Base-by-base conservation (phyloP, 2,888 invertebrate species). In the Hemistola chrysoprasaria region DNA sequence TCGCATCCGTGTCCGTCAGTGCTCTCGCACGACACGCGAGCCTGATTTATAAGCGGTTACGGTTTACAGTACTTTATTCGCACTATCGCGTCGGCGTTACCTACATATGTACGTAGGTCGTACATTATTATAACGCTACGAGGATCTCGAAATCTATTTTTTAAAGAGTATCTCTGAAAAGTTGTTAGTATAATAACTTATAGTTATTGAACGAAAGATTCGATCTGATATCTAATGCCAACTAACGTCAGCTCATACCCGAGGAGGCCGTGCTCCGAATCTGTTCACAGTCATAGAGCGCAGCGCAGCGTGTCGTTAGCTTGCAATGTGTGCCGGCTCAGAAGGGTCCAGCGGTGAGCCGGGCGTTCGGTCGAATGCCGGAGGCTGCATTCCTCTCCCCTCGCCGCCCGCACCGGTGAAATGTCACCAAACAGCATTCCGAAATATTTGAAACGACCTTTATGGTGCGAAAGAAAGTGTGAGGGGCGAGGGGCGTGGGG, bases 371-470 rank as follows among this genome's bases (percentile, higher is more conserved):
- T 62, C 70, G 64, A 74, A 70, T 71, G 73, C 72, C 72, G 71
- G 71, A 74, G 77, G 76, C 78, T 73, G 77, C 77, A 76, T 72
- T 72, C 74, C 74, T 70, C 75, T 62, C 72, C 72, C 71, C 69
- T 2, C 70, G 68, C 74, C 68, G 66, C 66, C 71, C 71, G 76
- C 74, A 78, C 52, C 52, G 85, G 83, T 78, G 84, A 86, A 88
- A 88, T 88, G 87, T 88, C 87, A 87, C 86, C 85, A 80, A 80
- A 78, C 87, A 74, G 80, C 87, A 87, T 87, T 88, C 87, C 87
- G 75, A 86, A 86, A 86, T 87, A 87, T 88, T 88, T 88, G 86
- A 88, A 86, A 87, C 87, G 87, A 87, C 87, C 87, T 88, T 86
- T 87, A 88, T 86, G 87, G 87, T 85, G 87, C 87, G 87, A 88